Evolutionary conservation across 2,113 vertebrate genomes (phyloP), one percentile per base, ranked within the genome.

Genomic region (Rutilus rutilus): DNA sequence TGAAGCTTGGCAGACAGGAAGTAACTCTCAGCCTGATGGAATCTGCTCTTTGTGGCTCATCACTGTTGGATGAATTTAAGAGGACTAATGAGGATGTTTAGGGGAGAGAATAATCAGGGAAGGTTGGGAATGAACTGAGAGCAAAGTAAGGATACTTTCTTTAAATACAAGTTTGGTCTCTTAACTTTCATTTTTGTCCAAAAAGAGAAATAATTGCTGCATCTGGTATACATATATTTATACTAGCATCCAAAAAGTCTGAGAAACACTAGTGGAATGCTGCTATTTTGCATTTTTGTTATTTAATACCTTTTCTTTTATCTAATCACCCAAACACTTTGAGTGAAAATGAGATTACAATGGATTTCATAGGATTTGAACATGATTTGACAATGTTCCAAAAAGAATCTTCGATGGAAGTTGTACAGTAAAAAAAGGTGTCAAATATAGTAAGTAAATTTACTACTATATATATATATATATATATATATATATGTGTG

Each of bases 1-100:
- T 82, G 78, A 87, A 89, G 52, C 85, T 67, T 85, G 42, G 27
- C 42, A 54, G 83, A 52, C 54, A 79, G 54, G 57, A 76, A 62
- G 60, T 84, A 33, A 27, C 60, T 45, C 23, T 65, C 74, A 57
- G 36, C 21, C 82, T 76, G 39, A 81, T 64, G 74, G 59, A 76
- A 14, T n/a, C 64, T 15, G 25, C 54, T 69, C 76, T 74, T 76
- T 65, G 82, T 57, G 67, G 65, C 67, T 74, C 67, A 83, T 67
- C 62, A 69, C 79, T 23, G 62, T 33, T 33, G 19, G 27, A 73
- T 36, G 67, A 83, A 73, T 71, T 73, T 19, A 83, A 74, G 45
- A 19, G 52, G 50, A 54, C 67, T 83, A 83, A 74, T 74, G 82
- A 83, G 27, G 23, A 59, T 71, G 81, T 73, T 82, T 59, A 73